phyloP scores from a whole-genome alignment of 2,113 vertebrate species.

The Boulengeromyrus knoepffleri region DNA sequence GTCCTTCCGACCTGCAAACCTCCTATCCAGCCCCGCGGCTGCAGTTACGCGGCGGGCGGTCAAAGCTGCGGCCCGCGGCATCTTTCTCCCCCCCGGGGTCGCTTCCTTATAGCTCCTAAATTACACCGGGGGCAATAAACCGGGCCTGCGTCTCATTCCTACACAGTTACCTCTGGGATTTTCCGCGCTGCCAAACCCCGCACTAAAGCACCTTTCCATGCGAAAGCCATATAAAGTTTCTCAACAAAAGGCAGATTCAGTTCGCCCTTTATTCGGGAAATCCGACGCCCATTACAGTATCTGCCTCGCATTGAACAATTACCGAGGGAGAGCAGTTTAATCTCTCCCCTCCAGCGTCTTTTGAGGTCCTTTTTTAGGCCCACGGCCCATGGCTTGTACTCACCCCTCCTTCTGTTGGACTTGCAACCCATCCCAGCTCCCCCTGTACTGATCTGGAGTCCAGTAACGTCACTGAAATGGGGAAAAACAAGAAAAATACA shows the following conservation, averaged over 20 bases:
- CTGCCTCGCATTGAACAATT: conserved; percentile 73
- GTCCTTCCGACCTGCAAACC: background rate
- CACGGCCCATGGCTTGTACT: conserved; percentile 52
- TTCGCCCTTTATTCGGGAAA: conserved; percentile 73
- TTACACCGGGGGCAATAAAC: conserved; percentile 35
- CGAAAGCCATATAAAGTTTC: conserved; percentile 87
- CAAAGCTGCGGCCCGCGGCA: background rate
- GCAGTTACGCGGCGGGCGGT: background rate
- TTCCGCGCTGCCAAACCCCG: conserved; percentile 65
- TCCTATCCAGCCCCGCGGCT: background rate
- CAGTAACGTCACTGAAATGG: conserved; percentile 85
- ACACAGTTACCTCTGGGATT: conserved; percentile 50
- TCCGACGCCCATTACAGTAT: conserved; percentile 76
- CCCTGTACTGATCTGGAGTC: conserved; percentile 95
- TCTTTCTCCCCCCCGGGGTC: conserved; percentile 43
- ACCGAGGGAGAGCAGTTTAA: conserved; percentile 38
- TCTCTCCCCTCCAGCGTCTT: conserved; percentile 41
- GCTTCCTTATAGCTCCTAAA: conserved; percentile 48
- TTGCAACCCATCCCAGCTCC: conserved; percentile 94
- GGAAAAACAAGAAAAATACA: conserved; percentile 32
- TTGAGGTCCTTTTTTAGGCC: conserved; percentile 7
- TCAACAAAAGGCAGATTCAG: conserved; percentile 84
- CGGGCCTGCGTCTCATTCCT: conserved; percentile 42
- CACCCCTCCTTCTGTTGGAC: conserved; percentile 96
- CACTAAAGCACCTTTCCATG: conserved; percentile 65